Conservation (phyloP, 2,888 invertebrate genomes). For the Harpalus rubripes region DNA sequence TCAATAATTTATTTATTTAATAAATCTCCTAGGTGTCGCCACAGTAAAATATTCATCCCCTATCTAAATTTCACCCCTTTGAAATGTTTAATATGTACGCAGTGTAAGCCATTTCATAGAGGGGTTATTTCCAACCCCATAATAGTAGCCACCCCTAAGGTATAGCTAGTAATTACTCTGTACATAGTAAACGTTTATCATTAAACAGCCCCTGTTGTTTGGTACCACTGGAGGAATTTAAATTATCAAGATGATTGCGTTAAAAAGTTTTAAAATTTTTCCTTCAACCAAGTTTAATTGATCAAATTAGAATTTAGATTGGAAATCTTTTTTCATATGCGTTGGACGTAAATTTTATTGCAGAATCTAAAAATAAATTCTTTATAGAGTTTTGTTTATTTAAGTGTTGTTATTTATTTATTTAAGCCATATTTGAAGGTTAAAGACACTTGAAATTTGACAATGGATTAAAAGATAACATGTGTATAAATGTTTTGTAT, state of each 20-base stretch:
- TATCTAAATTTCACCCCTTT: not conserved
- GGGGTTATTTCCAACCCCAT: not conserved
- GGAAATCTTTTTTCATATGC: not conserved
- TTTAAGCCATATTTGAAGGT: not conserved
- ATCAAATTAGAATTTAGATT: not conserved
- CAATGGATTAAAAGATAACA: not conserved
- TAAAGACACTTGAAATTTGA: not conserved
- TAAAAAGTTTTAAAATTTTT: not conserved
- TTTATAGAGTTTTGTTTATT: not conserved
- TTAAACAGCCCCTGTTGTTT: not conserved
- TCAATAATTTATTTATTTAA: conserved; percentile 4
- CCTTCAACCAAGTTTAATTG: not conserved
- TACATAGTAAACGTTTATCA: conserved; percentile 6
- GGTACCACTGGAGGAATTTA: conserved; percentile 1
- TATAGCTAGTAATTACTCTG: conserved; percentile 37
- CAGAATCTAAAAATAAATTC: not conserved
- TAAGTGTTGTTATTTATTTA: not conserved
- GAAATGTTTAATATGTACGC: not conserved
- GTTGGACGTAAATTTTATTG: not conserved
- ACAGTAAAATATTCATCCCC: not conserved
- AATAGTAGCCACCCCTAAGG: not conserved
- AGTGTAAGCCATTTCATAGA: not conserved
- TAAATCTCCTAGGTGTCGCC: not conserved
- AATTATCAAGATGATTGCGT: not conserved
- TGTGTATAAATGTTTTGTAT: not conserved